phyloP scores from a whole-genome alignment of 2,113 vertebrate species.

The Prinia subflava region DNA sequence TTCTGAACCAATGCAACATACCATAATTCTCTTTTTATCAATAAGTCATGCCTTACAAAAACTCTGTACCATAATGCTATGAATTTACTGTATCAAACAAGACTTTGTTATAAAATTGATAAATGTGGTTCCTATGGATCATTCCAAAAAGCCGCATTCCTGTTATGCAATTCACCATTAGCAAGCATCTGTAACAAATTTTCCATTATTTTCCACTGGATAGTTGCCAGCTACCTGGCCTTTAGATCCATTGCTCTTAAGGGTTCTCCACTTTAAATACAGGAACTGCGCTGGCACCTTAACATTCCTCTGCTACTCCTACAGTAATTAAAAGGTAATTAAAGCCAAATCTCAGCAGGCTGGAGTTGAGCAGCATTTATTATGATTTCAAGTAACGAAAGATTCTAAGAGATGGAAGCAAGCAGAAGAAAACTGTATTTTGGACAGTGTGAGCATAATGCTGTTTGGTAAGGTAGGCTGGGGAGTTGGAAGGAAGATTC shows the following conservation, averaged over 20 bases:
- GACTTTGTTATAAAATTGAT: background rate
- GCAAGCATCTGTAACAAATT: background rate
- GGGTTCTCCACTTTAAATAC: background rate
- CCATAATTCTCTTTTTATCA: background rate
- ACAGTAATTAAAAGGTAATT: background rate
- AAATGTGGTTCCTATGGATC: background rate
- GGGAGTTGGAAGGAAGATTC: background rate
- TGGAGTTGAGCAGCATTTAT: background rate
- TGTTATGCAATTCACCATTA: background rate
- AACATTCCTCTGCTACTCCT: background rate
- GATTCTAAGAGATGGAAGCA: background rate
- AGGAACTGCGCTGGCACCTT: background rate
- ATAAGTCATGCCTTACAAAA: background rate
- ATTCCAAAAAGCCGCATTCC: background rate
- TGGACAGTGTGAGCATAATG: background rate
- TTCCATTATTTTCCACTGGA: background rate
- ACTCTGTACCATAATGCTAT: rapidly evolving
- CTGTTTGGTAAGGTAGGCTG: background rate
- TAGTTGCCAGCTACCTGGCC: background rate
- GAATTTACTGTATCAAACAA: background rate
- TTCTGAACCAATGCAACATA: background rate
- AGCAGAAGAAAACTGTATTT: background rate
- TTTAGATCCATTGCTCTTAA: background rate
- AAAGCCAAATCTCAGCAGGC: background rate
- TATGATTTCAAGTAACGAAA: background rate